Evolutionary conservation across 2,888 invertebrate genomes (phyloP), one percentile per base, ranked within the genome.

Genomic region (Macaria liturata): DNA sequence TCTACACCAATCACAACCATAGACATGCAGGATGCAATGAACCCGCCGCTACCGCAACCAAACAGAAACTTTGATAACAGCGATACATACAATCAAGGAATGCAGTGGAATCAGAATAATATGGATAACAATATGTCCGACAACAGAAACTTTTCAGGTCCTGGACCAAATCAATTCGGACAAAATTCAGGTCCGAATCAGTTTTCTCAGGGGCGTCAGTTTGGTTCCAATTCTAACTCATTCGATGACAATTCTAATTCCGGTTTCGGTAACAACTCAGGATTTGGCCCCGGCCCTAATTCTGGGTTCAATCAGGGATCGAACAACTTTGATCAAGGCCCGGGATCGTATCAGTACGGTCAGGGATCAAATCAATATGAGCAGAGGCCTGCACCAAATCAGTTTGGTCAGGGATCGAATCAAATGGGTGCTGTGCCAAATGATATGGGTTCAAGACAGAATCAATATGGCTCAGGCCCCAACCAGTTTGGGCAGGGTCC

Each of bases 21-120:
- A 37, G 44, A 52, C 32, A 50, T 50, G 34, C 58, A 61, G 40
- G 57, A 57, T 4, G 42, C 54, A 20, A 4, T 43, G 9, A 8
- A 7, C 9, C 49, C 30, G 9, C 32, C 40, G n/a, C 46, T 57
- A 37, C 20, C 49, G 46, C 53, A 53, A 37, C 32, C 9, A 3
- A 54, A 53, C 7, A 54, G 39, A 39, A 57, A 54, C 50, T 54
- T 52, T 37, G 56, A 65, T 9, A 52, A 54, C 8, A 57, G 46
- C 30, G 54, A 59, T 8, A 32, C 55, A 5, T 60, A 52, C 20
- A 54, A 49, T 7, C 65, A 68, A 54, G 49, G 53, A 8, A 49
- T 55, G 57, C 54, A 48, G 44, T 71, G 70, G 70, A 61, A 68
- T 59, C 57, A 63, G 32, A 67, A 61, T 49, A 62, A 68, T 6